Evolutionary conservation across 1,140 invertebrate genomes (phyloP).

Genomic region (Lutraria rhynchaena): DNA sequence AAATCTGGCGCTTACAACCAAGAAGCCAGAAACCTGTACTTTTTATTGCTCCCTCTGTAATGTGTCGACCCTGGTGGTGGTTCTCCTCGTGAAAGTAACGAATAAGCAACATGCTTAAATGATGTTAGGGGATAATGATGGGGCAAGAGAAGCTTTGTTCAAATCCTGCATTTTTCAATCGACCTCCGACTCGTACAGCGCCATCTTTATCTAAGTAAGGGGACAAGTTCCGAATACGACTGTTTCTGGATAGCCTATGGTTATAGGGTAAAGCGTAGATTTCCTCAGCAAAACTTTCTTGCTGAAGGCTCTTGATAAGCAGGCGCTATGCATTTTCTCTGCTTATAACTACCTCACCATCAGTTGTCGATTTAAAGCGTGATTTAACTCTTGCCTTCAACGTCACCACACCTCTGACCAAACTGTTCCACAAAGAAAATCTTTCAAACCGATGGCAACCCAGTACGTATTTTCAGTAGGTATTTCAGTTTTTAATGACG

Average conservation of each 20-base stretch:
- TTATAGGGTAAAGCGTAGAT: neutral
- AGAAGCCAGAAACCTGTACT: conserved; percentile 52
- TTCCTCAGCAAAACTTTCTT: neutral
- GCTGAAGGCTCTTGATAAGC: neutral
- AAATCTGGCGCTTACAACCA: conserved; percentile 36
- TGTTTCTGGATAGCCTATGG: neutral
- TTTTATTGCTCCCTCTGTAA: conserved; percentile 46
- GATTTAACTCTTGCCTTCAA: too few species aligned
- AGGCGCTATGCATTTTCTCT: neutral
- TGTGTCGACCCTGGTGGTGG: conserved; percentile 17
- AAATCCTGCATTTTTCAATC: neutral
- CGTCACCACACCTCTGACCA: too few species aligned
- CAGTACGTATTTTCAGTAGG: neutral
- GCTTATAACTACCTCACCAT: neutral
- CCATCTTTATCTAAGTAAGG: conserved; percentile 3
- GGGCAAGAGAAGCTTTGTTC: too few species aligned
- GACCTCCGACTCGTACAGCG: neutral
- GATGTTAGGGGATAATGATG: too few species aligned
- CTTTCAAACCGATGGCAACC: neutral
- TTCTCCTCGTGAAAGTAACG: neutral
- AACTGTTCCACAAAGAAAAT: too few species aligned
- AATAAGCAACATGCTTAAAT: neutral
- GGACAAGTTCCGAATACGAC: neutral
- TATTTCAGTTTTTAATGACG: neutral
- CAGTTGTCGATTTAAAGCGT: too few species aligned